Base-by-base conservation (phyloP, 2,113 vertebrate species). In the Pelecanoides urinatrix region DNA sequence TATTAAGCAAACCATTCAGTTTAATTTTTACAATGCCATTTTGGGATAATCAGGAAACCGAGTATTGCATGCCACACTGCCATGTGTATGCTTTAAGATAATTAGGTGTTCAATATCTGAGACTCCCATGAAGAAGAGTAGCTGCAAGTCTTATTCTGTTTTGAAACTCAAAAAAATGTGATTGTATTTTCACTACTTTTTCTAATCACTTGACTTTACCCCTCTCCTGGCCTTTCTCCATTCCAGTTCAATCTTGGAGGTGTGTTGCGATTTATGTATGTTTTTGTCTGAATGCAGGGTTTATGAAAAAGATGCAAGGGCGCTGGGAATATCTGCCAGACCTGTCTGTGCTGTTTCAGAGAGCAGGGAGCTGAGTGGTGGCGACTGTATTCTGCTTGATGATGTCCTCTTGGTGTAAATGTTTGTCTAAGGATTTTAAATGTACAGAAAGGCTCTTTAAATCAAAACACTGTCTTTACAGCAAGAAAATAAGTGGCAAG, bases 1-100 rank as follows among this genome's bases (percentile, higher is more conserved):
- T 94, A 94, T 92, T 94, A 96, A 88, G 44, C 3, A 26, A 94
- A 84, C 58, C 21, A 79, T 94, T 89, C 50, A 71, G 53, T 59
- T 88, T 72, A 84, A 23, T 75, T 82, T 90, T 83, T 93, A 73
- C 14, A 7, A 45, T 56, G 44, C 16, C 34, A 55, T 93, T 95
- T 92, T 56, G 32, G 49, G n/a, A 66, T 92, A 91, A 92, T 92
- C 62, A 73, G 62, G 90, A 76, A 90, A 90, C 5, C 53, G 45
- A 90, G 10, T 75, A 49, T 71, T 86, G 53, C 87, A 61, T 62
- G 68, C 32, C 40, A 53, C 23, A 59, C 8, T 75, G 73, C 36
- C 17, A 4, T 66, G 49, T 5, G 29, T 77, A 44, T 3, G 10
- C 53, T 92, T 83, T 63, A 84, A 80, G 66, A 83, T 96, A 91